phyloP scores from a whole-genome alignment of 2,888 invertebrate genomes.

The Chelonus formosanus region DNA sequence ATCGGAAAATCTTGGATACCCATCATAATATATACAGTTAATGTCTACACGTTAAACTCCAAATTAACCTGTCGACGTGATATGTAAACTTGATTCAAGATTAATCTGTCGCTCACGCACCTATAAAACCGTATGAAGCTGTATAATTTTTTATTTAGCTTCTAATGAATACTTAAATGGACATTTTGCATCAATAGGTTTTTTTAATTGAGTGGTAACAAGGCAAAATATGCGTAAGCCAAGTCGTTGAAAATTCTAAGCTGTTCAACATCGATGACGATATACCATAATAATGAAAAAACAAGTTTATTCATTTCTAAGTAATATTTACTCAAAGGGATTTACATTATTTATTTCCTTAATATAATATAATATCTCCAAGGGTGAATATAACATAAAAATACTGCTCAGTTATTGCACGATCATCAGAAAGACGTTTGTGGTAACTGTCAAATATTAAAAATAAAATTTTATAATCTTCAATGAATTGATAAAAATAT shows the following conservation, averaged over 20 bases:
- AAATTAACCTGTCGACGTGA: conserved; percentile 28
- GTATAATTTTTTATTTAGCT: conserved; percentile 1
- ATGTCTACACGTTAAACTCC: conserved; percentile 17
- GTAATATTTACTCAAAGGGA: no score
- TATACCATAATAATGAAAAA: no score
- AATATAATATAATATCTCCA: no score
- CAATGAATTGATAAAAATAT: no score
- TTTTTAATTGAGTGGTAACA: not conserved
- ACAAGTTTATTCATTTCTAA: no score
- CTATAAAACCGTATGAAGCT: not conserved
- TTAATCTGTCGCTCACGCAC: not conserved
- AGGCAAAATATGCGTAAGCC: not conserved
- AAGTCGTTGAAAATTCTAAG: not conserved
- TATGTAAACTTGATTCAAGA: conserved; percentile 16
- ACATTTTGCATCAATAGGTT: conserved; percentile 2
- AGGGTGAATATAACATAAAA: no score
- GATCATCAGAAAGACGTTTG: no score
- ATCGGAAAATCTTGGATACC: conserved; percentile 21
- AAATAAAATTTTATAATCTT: no score
- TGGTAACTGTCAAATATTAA: no score
- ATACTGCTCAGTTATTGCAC: no score
- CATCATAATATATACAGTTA: conserved; percentile 30
- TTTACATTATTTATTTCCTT: no score
- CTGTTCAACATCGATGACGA: no score
- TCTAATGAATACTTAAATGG: not conserved